Evolutionary conservation across 2,888 invertebrate genomes (phyloP).

Genomic region (Cryptosula pallasiana): DNA sequence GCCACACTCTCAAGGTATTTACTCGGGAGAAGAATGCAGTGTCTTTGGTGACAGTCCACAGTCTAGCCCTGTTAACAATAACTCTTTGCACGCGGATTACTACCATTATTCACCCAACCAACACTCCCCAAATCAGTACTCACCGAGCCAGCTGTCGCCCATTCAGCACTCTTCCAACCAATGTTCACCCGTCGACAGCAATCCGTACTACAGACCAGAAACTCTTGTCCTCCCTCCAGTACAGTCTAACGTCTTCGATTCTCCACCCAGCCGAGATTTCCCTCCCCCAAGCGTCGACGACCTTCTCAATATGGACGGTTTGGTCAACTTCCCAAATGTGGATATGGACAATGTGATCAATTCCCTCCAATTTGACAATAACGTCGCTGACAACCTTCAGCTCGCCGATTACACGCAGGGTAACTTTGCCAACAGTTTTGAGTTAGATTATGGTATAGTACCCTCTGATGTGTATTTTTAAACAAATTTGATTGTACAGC

Average conservation of each 20-base stretch:
- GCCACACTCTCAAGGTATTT: not conserved
- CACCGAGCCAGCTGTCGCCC: too few relatives aligned
- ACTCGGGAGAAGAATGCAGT: not conserved
- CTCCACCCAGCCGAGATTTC: not conserved
- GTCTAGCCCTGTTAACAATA: not conserved
- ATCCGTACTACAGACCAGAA: not conserved
- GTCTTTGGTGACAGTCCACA: constrained; percentile 3
- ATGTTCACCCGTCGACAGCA: not conserved
- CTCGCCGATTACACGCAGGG: not conserved
- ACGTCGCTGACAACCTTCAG: not conserved
- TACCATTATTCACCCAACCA: not conserved
- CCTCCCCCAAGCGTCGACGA: not conserved
- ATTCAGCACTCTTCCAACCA: not conserved
- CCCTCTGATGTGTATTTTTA: not conserved
- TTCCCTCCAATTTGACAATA: not conserved
- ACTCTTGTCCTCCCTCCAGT: not conserved
- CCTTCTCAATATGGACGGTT: not conserved
- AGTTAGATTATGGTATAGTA: not conserved
- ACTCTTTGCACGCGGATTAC: not conserved
- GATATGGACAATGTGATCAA: not conserved
- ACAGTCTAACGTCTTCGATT: not conserved
- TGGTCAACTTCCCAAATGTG: not conserved
- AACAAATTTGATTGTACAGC: not conserved
- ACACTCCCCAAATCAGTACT: not conserved
- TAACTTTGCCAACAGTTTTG: not conserved